Evolutionary conservation across 64 coral and sea anemone species (phyloP), one percentile per base, ranked within the genome.

Genomic region (Astreopora myriophthalma): DNA sequence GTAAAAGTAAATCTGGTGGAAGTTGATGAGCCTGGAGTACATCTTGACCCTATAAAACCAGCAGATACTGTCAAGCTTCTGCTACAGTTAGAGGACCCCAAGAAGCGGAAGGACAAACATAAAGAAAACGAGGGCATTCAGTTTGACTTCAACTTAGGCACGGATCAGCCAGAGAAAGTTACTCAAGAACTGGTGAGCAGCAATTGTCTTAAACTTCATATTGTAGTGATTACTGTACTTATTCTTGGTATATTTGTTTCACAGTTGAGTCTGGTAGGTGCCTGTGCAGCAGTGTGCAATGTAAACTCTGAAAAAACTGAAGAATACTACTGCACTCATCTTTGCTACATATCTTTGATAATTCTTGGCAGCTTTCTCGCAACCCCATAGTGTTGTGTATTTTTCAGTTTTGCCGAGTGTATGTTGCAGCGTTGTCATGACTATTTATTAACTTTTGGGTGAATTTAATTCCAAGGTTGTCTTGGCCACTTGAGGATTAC

Each of bases 51-150:
- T 8, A 74, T 65, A 0, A 65, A 65, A 34, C 52, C 79, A 23
- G 79, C 22, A 64, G 82, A 30, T 31, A 77, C 81, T 32, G 82
- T 96, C 12, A 96, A 96, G 49, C 86, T 96, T 28, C 80, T 94
- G 71, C 58, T 96, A 25, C 81, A 96, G 71, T 72, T 96, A 29
- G 85, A 96, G 68, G 91, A 96, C 14, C 95, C 95, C 1, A 96
- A 96, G 73, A 96, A 96, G 14, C 95, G 95, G 48, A 84, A 93
- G 27, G 95, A 96, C 38, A 96, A 96, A 38, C 95, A 96, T 73
- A 96, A 96, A 33, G 91, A 88, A 34, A 96, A 96, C 40, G 95
- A 96, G 71, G 95, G 86, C 2, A 96, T 96, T 30, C 86, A 96
- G 69, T 96, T 96, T 90, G 95, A 96, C 71, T 96, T 96, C 40